A percentile compares a stretch with the other conserved stretches of the same genome.
Evolutionary conservation across 23 tunicate species (phyloP).

Genomic region (Diplosoma virens): DNA sequence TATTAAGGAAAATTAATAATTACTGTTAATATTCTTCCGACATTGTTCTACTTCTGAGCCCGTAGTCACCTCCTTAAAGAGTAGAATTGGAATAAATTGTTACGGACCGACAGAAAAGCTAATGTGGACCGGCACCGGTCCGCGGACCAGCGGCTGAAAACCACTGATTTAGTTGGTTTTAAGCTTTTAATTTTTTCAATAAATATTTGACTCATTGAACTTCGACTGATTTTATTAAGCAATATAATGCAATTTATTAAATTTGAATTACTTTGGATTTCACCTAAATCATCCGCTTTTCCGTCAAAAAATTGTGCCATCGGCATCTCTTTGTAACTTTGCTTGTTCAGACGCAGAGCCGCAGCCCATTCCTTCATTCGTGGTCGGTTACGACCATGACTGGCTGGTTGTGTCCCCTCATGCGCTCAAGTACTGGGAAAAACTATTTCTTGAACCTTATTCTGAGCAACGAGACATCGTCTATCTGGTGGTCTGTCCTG

Average conservation of each 20-base stretch:
- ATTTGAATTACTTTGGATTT: not conserved
- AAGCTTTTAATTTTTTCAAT: no score
- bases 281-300: not conserved
- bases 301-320: no score
- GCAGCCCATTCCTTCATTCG: conserved; percentile 73
- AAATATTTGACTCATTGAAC: no score
- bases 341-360: conserved; percentile 54
- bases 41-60: no score
- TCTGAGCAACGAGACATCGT: conserved; percentile 58
- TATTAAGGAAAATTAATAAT: no score
- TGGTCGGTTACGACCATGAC: conserved; percentile 78
- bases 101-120: no score
- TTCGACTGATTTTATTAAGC: no score
- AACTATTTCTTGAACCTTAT: conserved; percentile 73
- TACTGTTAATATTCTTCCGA: no score
- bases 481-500: conserved; percentile 71
- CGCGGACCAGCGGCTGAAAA: no score
- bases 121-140: no score
- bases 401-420: conserved; percentile 73
- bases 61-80: not conserved
- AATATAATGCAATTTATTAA: not conserved
- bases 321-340: not conserved
- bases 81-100: no score
- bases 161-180: no score
- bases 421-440: conserved; percentile 80